Base-by-base conservation (phyloP, 2,113 vertebrate genomes). In the Carassius carassius region DNA sequence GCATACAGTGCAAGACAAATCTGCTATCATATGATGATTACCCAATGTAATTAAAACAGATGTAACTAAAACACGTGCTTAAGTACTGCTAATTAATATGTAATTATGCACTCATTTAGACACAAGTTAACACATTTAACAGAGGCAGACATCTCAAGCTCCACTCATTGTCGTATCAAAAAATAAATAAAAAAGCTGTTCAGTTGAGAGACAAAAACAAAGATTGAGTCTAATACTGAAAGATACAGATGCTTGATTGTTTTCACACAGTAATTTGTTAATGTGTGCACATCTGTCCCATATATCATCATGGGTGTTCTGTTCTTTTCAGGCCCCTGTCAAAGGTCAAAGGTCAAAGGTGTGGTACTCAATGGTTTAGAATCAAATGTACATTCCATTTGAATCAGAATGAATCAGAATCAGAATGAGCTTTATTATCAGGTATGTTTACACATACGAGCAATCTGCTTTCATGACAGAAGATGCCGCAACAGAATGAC, bases 1-100 rank as follows among this genome's bases (percentile, higher is more conserved):
- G 88, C 91, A 90, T 89, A 89, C 91, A 88, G 87, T 86, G 87
- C 81, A 69, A 87, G 81, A 87, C 69, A 89, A 87, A 81, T 82
- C 80, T 63, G 81, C 86, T 84, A 89, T 90, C 89, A 88, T 88
- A 83, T 89, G 89, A 90, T 91, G 89, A 90, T 91, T 90, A 92
- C 81, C 81, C 83, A 62, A 85, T 85, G 89, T 92, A 92, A 92
- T 92, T 92, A 90, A 92, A 91, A 91, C 89, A 91, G 90, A 92
- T 91, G 90, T 91, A 92, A 91, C 89, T 88, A 84, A 85, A 92
- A 90, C 88, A 89, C 85, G 88, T 90, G 65, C 90, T 90, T 91
- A 91, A 92, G 90, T 90, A 89, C 88, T 29, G 86, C 89, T 92
- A 91, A 92, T 92, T 91, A 91, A 92, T 91, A 92, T 88, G 88